Base-by-base conservation (phyloP, 2,888 invertebrate species). In the Cremastinae sp. region DNA sequence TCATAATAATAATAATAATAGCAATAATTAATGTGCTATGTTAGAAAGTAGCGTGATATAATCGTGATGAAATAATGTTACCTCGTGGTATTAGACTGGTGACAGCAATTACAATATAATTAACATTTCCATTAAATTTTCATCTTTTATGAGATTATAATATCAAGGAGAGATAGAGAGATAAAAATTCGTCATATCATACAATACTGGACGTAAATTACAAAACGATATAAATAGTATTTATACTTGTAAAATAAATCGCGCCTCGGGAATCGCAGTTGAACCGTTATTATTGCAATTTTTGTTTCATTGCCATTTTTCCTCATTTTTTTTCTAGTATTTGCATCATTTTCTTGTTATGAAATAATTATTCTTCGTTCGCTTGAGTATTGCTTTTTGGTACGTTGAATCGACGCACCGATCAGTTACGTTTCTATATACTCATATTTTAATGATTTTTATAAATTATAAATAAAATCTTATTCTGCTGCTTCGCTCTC, bases 161-260 rank as follows among this genome's bases (percentile, higher is more conserved):
- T 65, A 65, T 65, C 54, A 53, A 16, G 51, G 43, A 34, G 56
- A 64, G 41, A 51, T 28, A 5, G 28, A 28, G 28, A 28, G 28
- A 28, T 28, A 38, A 51, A 38, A 64, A 64, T 18, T 51, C 71
- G 66, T 72, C 62, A 72, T 75, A 72, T 75, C 36, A 49, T 61
- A 72, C 71, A 75, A 75, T 75, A 75, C 75, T 75, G 75, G 61
- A 72, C 75, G 75, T 71, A 71, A 72, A 56, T 75, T 66, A 75
- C 66, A 75, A 45, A 71, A 47, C 66, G 65, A 71, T 53, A 71
- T 12, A 45, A 45, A 34, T 66, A 49, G 28, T 28, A 28, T 28
- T 28, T 62, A 36, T 38, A 12, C 28, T 34, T 16, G 12, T 47
- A 61, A 47, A 45, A 47, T 16, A 45, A 20, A 34, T 47, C 45